These are phyloP conservation scores for Drosophila lowei DNA, from an alignment of 1,140 invertebrate genomes.

Conservation along the genomic window DNA sequence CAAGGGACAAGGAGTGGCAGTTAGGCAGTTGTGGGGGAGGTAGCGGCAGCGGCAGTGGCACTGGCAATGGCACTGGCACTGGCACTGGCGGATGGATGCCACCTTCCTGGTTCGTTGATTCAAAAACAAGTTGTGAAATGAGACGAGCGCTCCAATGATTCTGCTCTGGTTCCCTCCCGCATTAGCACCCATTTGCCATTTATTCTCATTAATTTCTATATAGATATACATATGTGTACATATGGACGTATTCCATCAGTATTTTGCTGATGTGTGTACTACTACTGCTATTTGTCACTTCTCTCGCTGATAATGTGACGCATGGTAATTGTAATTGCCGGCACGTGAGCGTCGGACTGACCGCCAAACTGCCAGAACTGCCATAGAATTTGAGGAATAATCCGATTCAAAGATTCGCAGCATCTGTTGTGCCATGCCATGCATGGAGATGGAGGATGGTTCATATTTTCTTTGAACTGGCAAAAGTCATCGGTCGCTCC, in stretches of 20 bases:
- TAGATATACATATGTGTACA: background rate
- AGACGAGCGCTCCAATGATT: constrained; percentile 44
- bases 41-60: too few relatives aligned
- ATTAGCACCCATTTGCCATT: background rate
- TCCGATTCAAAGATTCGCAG: background rate
- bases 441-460: background rate
- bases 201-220: constrained; percentile 1
- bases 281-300: constrained; percentile 11
- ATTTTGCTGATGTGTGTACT: background rate
- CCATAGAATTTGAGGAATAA: background rate
- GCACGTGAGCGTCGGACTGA: constrained; percentile 32
- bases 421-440: constrained; percentile 3
- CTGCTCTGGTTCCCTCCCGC: constrained; percentile 21
- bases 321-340: constrained; percentile 49
- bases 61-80: background rate
- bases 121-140: constrained; percentile 52
- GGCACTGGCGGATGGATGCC: constrained; percentile 10
- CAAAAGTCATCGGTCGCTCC: constrained; percentile 18
- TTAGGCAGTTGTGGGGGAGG: too few relatives aligned
- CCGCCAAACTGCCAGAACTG: background rate
- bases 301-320: constrained; percentile 38
- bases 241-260: background rate
- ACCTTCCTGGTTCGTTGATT: constrained; percentile 54
- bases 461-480: constrained; percentile 12
- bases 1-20: too few relatives aligned